Evolutionary conservation across 1,140 invertebrate genomes (phyloP).

Genomic region (Oscheius sp.): DNA sequence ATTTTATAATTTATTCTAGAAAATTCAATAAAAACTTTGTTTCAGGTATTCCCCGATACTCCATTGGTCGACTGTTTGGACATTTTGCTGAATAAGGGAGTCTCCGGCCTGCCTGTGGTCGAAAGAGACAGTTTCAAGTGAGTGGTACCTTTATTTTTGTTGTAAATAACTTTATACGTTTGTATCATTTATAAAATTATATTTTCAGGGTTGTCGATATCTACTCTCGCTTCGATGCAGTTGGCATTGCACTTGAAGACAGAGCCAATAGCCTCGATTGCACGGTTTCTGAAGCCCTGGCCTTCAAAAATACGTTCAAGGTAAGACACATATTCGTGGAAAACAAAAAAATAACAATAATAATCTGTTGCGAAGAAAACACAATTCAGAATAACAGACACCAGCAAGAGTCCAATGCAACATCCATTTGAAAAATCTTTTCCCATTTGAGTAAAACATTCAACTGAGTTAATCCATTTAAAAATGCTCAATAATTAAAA

Average conservation of each 20-base stretch:
- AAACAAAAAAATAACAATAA: too few species aligned
- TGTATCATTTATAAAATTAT: background rate
- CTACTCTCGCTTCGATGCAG: slow-evolving; percentile 34
- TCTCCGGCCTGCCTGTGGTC: slow-evolving; percentile 33
- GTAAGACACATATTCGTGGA: background rate
- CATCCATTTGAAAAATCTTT: too few species aligned
- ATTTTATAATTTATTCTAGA: background rate
- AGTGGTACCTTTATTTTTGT: background rate
- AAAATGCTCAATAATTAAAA: too few species aligned
- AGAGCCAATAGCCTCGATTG: slow-evolving; percentile 23
- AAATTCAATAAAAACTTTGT: too few species aligned
- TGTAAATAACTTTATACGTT: background rate
- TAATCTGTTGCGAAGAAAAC: too few species aligned
- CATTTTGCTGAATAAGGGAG: slow-evolving; percentile 36
- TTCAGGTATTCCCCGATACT: slow-evolving; percentile 33
- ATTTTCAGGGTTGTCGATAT: slow-evolving; percentile 33
- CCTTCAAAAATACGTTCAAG: slow-evolving; percentile 30
- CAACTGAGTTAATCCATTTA: too few species aligned
- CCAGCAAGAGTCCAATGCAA: too few species aligned
- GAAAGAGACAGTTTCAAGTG: slow-evolving; percentile 34
- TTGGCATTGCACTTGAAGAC: slow-evolving; percentile 30
- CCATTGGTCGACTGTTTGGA: slow-evolving; percentile 32
- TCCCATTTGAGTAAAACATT: too few species aligned
- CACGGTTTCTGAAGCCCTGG: slow-evolving; percentile 32
- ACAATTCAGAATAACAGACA: background rate